phyloP scores from a whole-genome alignment of 2,113 vertebrate genomes.

The Charadrius vociferus region DNA sequence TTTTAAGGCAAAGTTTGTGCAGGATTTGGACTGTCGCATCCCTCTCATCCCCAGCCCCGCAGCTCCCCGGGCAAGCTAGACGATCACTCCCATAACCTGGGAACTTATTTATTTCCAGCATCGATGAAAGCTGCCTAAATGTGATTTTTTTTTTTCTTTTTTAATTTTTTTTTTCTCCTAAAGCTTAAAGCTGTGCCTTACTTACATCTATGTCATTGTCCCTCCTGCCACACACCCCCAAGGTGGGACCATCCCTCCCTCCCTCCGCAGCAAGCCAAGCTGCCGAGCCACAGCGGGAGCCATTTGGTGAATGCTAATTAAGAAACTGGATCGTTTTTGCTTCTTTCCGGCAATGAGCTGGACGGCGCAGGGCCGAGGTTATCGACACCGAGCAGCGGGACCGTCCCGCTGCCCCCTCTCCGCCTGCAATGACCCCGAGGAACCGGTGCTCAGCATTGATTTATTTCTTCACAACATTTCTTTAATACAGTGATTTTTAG shows the following conservation, averaged over 20 bases:
- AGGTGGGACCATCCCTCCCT: not conserved
- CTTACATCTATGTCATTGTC: accelerated
- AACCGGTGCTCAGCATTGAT: slow-evolving; percentile 12
- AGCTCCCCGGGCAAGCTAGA: not conserved
- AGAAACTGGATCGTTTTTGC: not conserved
- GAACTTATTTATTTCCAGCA: not conserved
- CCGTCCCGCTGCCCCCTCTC: accelerated
- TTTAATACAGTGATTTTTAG: slow-evolving; percentile 68
- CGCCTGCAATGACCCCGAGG: not conserved
- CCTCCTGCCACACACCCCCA: accelerated
- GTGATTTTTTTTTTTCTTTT: too few species aligned
- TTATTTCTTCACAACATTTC: slow-evolving; percentile 72
- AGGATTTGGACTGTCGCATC: not conserved
- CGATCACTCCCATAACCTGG: accelerated
- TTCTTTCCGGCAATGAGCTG: not conserved
- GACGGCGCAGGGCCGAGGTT: accelerated
- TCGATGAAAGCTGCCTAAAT: not conserved
- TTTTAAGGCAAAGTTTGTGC: not conserved
- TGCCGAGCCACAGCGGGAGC: not conserved
- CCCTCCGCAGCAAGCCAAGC: not conserved
- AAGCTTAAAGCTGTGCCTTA: not conserved
- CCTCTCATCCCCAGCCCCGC: not conserved
- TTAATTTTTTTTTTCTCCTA: too few species aligned
- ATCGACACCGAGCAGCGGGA: accelerated
- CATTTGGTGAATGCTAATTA: not conserved